These are phyloP conservation scores for Corythornis madagascariensis DNA, from an alignment of 2,113 vertebrate genomes.

Conservation along the genomic window DNA sequence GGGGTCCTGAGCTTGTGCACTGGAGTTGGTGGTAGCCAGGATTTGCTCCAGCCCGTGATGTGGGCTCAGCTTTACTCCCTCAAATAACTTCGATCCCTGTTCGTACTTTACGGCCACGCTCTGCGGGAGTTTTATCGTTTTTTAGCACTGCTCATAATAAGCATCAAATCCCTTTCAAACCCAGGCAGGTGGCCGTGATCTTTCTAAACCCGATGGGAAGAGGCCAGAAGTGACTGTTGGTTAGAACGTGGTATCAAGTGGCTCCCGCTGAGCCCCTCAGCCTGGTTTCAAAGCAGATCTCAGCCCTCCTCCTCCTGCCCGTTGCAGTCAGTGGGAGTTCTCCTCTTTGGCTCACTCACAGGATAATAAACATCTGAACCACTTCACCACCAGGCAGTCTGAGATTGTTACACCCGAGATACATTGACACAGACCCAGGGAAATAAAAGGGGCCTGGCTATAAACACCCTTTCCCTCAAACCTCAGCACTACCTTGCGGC, in stretches of 20 bases:
- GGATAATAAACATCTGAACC: background rate
- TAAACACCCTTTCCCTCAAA: background rate
- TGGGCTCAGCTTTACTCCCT: background rate
- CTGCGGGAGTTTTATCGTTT: background rate
- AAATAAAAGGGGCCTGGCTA: background rate
- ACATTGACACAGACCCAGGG: background rate
- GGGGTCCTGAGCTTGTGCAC: background rate
- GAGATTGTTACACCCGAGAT: background rate
- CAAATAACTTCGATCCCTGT: background rate
- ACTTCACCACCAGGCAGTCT: background rate
- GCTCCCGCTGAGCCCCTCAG: background rate
- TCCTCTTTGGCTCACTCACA: background rate
- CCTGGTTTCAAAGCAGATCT: background rate
- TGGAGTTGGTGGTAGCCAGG: background rate
- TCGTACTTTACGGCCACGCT: rapidly evolving
- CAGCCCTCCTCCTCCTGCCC: background rate
- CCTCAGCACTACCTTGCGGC: background rate
- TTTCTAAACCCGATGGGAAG: background rate
- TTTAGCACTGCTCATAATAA: rapidly evolving
- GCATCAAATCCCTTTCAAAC: background rate
- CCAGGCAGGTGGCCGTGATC: background rate
- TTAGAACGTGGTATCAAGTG: rapidly evolving
- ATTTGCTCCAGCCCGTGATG: rapidly evolving
- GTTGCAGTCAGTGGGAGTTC: background rate
- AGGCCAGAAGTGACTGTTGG: background rate